Evolutionary conservation across 1,140 invertebrate genomes (phyloP).

Genomic region (Drosophila tropicalis): DNA sequence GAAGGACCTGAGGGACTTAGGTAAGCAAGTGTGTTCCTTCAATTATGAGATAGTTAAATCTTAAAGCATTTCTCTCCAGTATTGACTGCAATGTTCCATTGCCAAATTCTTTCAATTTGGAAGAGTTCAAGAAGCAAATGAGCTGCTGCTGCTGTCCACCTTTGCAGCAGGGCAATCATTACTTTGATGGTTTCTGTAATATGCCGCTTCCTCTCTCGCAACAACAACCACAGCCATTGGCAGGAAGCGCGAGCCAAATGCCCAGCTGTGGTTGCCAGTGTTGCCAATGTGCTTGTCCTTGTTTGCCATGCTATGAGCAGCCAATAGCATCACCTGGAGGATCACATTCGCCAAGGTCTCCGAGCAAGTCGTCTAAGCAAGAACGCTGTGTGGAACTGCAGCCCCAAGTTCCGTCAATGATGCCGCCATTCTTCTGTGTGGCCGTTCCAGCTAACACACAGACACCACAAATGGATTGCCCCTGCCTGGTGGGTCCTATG

Average conservation of each 20-base stretch:
- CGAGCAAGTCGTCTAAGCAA: neutral
- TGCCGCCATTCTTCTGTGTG: constrained; percentile 23
- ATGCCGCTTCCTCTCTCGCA: neutral
- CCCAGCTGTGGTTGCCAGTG: constrained; percentile 20
- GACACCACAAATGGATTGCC: neutral
- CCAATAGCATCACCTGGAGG: neutral
- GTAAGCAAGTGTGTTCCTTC: constrained; percentile 15
- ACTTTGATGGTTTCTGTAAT: constrained; percentile 10
- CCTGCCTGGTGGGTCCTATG: neutral
- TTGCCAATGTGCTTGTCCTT: constrained; percentile 12
- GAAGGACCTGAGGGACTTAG: constrained; percentile 62
- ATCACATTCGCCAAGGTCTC: constrained; percentile 4
- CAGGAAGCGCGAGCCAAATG: neutral
- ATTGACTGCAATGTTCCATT: constrained; percentile 64
- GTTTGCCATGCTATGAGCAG: constrained; percentile 11
- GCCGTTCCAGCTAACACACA: neutral
- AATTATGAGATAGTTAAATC: too few species aligned
- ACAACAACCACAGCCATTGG: neutral
- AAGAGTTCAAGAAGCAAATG: constrained; percentile 34
- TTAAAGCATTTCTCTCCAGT: constrained; percentile 11
- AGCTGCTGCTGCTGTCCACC: constrained; percentile 9
- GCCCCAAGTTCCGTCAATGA: neutral
- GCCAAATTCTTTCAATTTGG: constrained; percentile 47
- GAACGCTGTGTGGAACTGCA: constrained; percentile 7
- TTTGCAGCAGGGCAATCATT: constrained; percentile 6